phyloP scores from a whole-genome alignment of 2,797 vertebrate genomes.

The Odontamblyopus lacepedii region DNA sequence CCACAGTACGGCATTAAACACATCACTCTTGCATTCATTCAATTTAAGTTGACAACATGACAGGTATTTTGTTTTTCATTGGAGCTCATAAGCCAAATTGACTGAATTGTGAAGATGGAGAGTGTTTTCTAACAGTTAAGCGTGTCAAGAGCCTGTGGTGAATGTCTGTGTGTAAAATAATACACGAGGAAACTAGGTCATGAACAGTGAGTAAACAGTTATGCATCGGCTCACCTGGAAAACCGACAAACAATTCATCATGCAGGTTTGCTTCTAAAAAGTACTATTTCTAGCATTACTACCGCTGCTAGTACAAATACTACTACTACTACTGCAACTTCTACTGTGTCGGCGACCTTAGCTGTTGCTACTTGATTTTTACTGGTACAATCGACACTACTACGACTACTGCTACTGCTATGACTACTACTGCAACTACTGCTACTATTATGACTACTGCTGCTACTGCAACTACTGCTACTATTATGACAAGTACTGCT shows the following conservation, averaged over 20 bases:
- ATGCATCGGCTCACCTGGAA: background rate
- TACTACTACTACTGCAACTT: background rate
- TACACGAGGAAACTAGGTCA: slow-evolving; percentile 1
- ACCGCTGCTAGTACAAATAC: background rate
- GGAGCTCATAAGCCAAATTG: background rate
- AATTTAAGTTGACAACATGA: too few relatives aligned
- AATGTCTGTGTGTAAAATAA: slow-evolving; percentile 15
- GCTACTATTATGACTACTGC: too few relatives aligned
- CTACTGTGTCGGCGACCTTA: background rate
- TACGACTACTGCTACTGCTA: too few relatives aligned
- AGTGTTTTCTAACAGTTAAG: background rate
- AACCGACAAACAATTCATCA: too few relatives aligned
- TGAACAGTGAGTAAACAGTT: slow-evolving; percentile 5
- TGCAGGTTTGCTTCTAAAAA: too few relatives aligned
- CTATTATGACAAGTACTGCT: too few relatives aligned
- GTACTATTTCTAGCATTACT: too few relatives aligned
- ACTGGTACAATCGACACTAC: too few relatives aligned
- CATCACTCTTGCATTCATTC: too few relatives aligned
- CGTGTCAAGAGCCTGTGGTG: background rate
- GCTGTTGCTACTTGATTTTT: too few relatives aligned
- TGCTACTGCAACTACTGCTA: too few relatives aligned
- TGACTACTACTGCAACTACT: background rate
- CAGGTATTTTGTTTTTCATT: background rate
- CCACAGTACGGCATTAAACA: too few relatives aligned
- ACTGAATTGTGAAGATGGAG: background rate